These are phyloP conservation scores for Drosophila tripunctata DNA, from an alignment of 2,888 invertebrate genomes.

Conservation along the genomic window DNA sequence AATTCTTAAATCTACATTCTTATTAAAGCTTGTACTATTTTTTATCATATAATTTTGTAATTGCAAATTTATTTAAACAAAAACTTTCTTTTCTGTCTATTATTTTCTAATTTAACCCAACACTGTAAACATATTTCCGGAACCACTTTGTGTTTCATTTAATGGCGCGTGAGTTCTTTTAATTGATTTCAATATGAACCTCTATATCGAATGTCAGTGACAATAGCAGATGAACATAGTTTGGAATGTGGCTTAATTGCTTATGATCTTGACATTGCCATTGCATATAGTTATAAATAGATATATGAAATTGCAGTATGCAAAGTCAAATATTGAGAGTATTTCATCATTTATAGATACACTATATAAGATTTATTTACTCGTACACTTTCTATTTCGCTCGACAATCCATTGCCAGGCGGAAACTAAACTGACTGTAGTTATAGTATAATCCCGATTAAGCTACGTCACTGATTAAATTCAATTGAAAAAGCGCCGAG, in stretches of 20 bases:
- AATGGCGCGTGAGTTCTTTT: conserved; percentile 15
- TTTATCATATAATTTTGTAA: no score
- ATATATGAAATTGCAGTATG: not conserved
- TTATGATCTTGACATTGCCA: conserved; percentile 68
- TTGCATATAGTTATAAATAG: not conserved
- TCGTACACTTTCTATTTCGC: conserved; percentile 61
- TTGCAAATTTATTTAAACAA: no score
- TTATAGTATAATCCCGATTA: conserved; percentile 2
- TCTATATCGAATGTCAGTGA: conserved; percentile 64
- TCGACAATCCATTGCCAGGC: conserved; percentile 27
- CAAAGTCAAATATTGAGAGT: not conserved
- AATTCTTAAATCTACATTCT: no score
- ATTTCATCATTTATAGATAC: not conserved
- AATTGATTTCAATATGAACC: conserved; percentile 39
- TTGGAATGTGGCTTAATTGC: conserved; percentile 26
- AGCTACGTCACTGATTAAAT: conserved; percentile 76
- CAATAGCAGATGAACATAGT: conserved; percentile 4
- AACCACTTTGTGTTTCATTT: conserved; percentile 21
- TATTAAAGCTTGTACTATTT: no score
- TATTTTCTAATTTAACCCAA: not conserved
- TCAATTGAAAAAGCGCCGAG: conserved; percentile 66
- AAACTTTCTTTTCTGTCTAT: no score
- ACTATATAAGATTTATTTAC: not conserved
- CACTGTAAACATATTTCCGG: conserved; percentile 22
- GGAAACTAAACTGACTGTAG: conserved; percentile 40